Percentiles rank a stretch among this genome's conserved stretches.
Evolutionary conservation across 92 coral and sea anemone species (phyloP).

Genomic region (Porites rus): DNA sequence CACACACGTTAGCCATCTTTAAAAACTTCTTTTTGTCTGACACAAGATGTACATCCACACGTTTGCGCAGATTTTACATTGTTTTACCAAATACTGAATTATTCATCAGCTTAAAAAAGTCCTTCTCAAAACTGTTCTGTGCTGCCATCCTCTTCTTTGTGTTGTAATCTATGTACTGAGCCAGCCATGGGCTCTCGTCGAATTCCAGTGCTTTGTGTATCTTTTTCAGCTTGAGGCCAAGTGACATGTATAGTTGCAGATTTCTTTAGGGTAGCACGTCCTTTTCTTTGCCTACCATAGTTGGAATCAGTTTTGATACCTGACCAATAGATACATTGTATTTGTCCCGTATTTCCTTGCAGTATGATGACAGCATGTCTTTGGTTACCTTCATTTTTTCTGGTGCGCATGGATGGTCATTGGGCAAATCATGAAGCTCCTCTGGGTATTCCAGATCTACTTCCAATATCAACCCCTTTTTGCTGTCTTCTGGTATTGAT

Average conservation of each 20-base stretch:
- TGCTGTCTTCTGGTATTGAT: no score
- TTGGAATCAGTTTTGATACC: background rate
- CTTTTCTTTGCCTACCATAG: background rate
- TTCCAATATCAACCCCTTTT: no score
- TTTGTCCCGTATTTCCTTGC: background rate
- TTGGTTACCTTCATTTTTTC: no score
- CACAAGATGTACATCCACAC: constrained; percentile 8
- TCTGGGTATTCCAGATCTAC: no score
- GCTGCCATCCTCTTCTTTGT: background rate
- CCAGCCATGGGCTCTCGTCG: background rate
- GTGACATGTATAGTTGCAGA: background rate
- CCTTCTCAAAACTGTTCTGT: constrained; percentile 11
- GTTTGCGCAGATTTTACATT: constrained; percentile 28
- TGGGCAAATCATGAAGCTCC: no score
- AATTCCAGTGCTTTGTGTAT: background rate
- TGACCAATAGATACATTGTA: background rate
- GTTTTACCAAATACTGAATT: constrained; percentile 14
- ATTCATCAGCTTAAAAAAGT: constrained; percentile 27
- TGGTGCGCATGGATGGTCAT: no score
- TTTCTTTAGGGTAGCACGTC: background rate
- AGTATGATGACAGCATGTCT: no score
- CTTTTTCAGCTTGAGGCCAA: background rate
- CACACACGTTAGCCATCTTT: background rate
- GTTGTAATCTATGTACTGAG: constrained; percentile 4
- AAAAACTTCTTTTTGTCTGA: constrained; percentile 5